phyloP scores from a whole-genome alignment of 2,888 invertebrate genomes.

The Griposia aprilina region DNA sequence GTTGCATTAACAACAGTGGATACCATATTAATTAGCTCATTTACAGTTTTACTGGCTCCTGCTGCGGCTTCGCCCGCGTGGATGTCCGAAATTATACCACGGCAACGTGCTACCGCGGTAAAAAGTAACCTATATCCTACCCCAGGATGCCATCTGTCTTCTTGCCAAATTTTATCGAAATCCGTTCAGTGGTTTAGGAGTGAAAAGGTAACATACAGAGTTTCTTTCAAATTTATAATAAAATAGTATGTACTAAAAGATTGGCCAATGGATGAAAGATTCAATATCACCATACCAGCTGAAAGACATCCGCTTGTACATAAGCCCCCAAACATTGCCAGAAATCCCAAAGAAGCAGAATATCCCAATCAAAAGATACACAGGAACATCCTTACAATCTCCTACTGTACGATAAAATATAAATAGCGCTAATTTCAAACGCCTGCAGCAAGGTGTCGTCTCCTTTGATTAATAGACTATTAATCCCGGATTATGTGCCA shows the following conservation, averaged over 20 bases:
- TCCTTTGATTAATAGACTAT: slow-evolving; percentile 79
- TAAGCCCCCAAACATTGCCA: background rate
- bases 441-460: slow-evolving; percentile 75
- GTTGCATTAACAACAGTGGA: background rate
- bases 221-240: too few relatives aligned
- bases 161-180: too few relatives aligned
- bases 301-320: background rate
- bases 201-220: too few relatives aligned
- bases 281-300: too few relatives aligned
- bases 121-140: too few relatives aligned
- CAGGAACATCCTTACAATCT: slow-evolving; percentile 15
- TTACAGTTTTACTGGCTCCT: background rate
- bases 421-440: slow-evolving; percentile 71
- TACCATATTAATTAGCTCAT: too few relatives aligned
- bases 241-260: too few relatives aligned
- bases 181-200: too few relatives aligned
- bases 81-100: too few relatives aligned
- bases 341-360: background rate
- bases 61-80: too few relatives aligned
- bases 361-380: background rate
- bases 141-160: too few relatives aligned
- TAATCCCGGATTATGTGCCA: slow-evolving; percentile 78
- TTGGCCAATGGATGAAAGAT: background rate
- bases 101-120: too few relatives aligned
- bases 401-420: slow-evolving; percentile 41